phyloP scores from a whole-genome alignment of 2,888 invertebrate species.

The Celastrina argiolus region DNA sequence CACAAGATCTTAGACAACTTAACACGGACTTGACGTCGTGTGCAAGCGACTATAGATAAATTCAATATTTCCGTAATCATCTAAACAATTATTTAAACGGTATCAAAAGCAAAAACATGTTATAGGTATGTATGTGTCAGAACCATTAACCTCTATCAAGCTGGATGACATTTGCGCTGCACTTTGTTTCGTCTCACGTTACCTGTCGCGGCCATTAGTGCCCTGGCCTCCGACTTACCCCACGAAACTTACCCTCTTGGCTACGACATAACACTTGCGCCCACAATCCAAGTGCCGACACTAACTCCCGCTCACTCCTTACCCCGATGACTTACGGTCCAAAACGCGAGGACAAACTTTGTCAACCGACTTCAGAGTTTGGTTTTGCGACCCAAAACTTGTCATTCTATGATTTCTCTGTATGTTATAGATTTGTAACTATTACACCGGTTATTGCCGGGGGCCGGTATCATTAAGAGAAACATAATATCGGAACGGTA shows the following conservation, averaged over 20 bases:
- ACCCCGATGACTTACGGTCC: conserved; percentile 9
- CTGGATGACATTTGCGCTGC: conserved; percentile 55
- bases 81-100: not conserved
- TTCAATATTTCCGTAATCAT: not conserved
- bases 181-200: conserved; percentile 71
- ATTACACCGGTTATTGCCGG: conserved; percentile 35
- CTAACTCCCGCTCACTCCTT: not conserved
- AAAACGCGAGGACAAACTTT: conserved; percentile 30
- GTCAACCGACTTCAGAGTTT: conserved; percentile 35
- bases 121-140: conserved; percentile 32
- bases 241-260: conserved; percentile 56
- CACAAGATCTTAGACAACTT: no score
- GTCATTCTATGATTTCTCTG: conserved; percentile 67
- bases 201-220: conserved; percentile 75
- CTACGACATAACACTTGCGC: conserved; percentile 46
- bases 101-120: conserved; percentile 1
- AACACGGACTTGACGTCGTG: no score
- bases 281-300: conserved; percentile 28
- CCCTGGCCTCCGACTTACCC: conserved; percentile 45
- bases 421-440: conserved; percentile 35
- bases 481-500: conserved; percentile 33
- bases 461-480: conserved; percentile 27
- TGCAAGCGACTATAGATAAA: no score
- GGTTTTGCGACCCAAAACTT: conserved; percentile 62
- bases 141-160: conserved; percentile 50